Evolutionary conservation across 2,113 vertebrate species (phyloP).

Genomic region (Neofelis nebulosa): DNA sequence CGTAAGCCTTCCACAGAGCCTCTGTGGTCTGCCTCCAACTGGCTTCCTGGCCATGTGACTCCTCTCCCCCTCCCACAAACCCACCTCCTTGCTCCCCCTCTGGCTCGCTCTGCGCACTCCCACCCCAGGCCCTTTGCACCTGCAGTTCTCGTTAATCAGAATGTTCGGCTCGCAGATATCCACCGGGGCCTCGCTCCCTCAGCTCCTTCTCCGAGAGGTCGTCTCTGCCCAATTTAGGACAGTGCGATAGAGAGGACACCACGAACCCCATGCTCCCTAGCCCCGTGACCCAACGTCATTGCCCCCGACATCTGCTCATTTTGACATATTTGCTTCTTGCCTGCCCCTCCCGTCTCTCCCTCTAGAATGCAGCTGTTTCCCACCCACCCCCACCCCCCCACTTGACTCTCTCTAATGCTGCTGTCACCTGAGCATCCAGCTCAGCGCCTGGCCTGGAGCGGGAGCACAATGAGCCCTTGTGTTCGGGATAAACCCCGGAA

Average conservation of each 20-base stretch:
- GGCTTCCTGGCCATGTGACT: background rate
- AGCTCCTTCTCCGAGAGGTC: background rate
- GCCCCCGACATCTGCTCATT: background rate
- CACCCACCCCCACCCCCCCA: background rate
- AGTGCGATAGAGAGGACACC: accelerated
- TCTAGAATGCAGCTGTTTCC: background rate
- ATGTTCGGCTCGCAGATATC: accelerated
- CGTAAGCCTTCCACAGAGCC: too few relatives aligned
- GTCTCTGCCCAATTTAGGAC: background rate
- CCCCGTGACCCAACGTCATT: background rate
- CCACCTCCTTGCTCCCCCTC: background rate
- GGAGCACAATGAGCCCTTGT: background rate
- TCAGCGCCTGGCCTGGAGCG: background rate
- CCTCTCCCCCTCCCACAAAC: background rate
- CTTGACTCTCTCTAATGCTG: accelerated
- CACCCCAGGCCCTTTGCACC: background rate
- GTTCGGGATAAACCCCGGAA: accelerated
- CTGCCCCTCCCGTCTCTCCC: background rate
- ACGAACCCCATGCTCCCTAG: accelerated
- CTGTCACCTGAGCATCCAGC: background rate
- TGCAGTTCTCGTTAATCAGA: background rate
- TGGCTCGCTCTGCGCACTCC: background rate
- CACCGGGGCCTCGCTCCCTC: accelerated
- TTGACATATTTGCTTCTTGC: accelerated
- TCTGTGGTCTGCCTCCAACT: background rate